Base-by-base conservation (phyloP, 2,113 vertebrate genomes). In the Actenoides hombroni region DNA sequence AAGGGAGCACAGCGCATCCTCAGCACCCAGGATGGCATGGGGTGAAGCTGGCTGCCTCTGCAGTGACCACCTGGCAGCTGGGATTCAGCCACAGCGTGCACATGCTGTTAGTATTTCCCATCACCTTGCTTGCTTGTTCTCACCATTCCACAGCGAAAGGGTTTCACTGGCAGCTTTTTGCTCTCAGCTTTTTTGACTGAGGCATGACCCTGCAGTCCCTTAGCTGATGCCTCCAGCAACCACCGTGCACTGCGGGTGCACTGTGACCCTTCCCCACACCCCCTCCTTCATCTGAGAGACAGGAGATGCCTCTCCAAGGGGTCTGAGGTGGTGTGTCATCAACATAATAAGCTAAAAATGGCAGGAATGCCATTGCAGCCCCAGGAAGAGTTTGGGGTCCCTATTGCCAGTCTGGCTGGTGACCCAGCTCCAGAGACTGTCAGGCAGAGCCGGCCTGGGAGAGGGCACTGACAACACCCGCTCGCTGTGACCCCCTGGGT, bases 171-270 rank as follows among this genome's bases (percentile, higher is more conserved):
- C 44, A 54, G 59, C 20, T 31, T 31, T 64, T 48, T 60, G 44
- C 21, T 51, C 28, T 39, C 46, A 10, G 39, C 13, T 28, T 44
- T 69, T 44, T 6, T 9, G 31, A 20, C 70, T 25, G 31, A 39
- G 70, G 14, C 9, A 2, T 5, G 44, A 33, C 8, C 10, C 11
- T 11, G 21, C 31, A 17, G 53, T 17, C 29, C 37, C 33, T 33
- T 4, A 3, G 29, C 25, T 15, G 13, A 11, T 12, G 49, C 29
- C 23, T 26, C 46, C 67, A 31, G 83, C 37, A 63, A 5, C 53
- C 0, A 1, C 5, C 1, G 14, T 53, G 53, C 21, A 1, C 40
- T 1, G 2, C 54, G 54, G 11, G 35, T 14, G 3, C 2, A 0
- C 28, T 16, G 48, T 4, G 15, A 8, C 28, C 53, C 44, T 68